Evolutionary conservation across 2,888 invertebrate species (phyloP).

Genomic region (Drosophila nigricruria): DNA sequence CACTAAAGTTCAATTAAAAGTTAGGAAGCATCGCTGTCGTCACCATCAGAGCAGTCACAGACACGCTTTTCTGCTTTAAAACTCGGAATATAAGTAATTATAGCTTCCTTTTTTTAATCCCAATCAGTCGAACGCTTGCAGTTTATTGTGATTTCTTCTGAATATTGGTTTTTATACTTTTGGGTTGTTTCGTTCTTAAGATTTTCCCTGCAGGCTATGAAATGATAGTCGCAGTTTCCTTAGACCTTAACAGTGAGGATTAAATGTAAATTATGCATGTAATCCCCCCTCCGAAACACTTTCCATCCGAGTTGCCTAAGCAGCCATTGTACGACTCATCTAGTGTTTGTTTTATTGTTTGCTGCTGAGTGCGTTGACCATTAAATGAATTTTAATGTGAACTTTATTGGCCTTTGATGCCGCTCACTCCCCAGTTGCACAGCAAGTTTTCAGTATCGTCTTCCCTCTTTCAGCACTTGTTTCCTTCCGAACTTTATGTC

Average conservation of each 20-base stretch:
- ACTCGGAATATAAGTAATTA: conserved; percentile 23
- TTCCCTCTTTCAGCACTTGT: conserved; percentile 1
- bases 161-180: neutral
- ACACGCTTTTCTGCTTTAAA: conserved; percentile 26
- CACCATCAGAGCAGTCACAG: conserved; percentile 5
- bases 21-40: conserved; percentile 44
- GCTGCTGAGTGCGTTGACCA: conserved; percentile 57
- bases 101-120: neutral
- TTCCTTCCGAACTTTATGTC: conserved; percentile 5
- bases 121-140: neutral
- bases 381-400: conserved; percentile 65
- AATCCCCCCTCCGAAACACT: neutral
- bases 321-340: conserved; percentile 16
- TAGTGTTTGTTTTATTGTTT: conserved; percentile 14
- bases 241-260: neutral
- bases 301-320: conserved; percentile 25
- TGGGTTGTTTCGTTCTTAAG: too few relatives aligned
- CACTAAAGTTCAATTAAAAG: conserved; percentile 78
- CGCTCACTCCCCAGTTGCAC: conserved; percentile 5
- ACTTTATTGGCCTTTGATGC: conserved; percentile 58
- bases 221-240: too few relatives aligned
- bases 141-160: neutral
- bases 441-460: conserved; percentile 18
- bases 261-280: neutral
- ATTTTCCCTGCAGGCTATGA: too few relatives aligned